Evolutionary conservation across 2,113 vertebrate species (phyloP).

Genomic region (Ptychochromis oligacanthus): DNA sequence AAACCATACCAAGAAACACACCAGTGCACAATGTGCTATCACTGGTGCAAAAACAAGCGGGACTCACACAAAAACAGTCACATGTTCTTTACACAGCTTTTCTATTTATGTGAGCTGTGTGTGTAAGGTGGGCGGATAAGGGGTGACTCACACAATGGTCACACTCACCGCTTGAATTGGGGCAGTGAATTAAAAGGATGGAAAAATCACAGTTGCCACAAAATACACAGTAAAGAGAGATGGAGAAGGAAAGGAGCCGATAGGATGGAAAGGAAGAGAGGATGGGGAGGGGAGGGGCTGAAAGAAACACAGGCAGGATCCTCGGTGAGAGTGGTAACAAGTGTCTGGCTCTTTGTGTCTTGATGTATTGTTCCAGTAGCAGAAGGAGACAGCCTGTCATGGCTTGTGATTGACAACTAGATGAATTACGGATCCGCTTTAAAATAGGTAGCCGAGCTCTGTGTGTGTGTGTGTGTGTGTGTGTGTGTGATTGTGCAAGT

Average conservation of each 20-base stretch:
- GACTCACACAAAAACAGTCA: conserved; percentile 12
- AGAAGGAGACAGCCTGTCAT: conserved; percentile 52
- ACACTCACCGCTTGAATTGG: conserved; percentile 20
- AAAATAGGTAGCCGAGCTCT: conserved; percentile 32
- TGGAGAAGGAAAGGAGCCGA: not conserved
- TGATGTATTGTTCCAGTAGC: conserved; percentile 62
- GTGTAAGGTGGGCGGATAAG: not conserved
- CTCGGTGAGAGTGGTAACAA: conserved; percentile 52
- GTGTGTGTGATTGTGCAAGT: not conserved
- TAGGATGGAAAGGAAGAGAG: not conserved
- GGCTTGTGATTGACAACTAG: conserved; percentile 62
- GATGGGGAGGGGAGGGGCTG: not conserved
- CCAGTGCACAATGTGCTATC: not conserved
- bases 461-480: not conserved
- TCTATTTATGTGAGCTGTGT: conserved; percentile 9
- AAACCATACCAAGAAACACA: not conserved
- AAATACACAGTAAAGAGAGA: not conserved
- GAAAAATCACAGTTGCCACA: conserved; percentile 3
- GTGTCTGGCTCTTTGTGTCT: conserved; percentile 65
- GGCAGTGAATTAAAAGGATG: conserved; percentile 35
- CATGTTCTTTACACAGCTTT: not conserved
- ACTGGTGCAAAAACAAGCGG: not conserved
- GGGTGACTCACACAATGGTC: conserved; percentile 17
- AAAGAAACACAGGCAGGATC: conserved; percentile 2
- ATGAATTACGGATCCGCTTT: conserved; percentile 49